phyloP scores from a whole-genome alignment of 2,888 invertebrate genomes.

The Electrophaes corylata region DNA sequence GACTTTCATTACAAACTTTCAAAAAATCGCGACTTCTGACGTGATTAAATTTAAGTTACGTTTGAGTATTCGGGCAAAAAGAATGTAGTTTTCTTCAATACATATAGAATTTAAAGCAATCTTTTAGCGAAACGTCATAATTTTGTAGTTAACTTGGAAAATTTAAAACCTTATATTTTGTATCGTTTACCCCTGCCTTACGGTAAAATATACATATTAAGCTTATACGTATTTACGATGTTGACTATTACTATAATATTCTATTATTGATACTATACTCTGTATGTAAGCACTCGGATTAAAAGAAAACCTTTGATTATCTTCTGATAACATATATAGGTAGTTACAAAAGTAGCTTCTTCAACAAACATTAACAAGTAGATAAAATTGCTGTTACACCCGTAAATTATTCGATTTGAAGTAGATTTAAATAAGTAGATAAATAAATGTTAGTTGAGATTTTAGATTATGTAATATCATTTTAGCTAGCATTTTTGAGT shows the following conservation, averaged over 20 bases:
- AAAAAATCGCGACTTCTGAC: too few species aligned
- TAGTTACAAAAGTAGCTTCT: conserved; percentile 27
- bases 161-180: conserved; percentile 70
- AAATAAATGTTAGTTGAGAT: conserved; percentile 70
- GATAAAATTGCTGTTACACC: conserved; percentile 48
- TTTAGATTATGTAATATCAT: conserved; percentile 35
- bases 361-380: conserved; percentile 26
- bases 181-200: conserved; percentile 75
- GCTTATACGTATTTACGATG: conserved; percentile 82
- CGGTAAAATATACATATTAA: conserved; percentile 65
- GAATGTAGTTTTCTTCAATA: conserved; percentile 49
- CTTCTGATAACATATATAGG: conserved; percentile 11
- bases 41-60: too few species aligned
- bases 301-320: conserved; percentile 21
- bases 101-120: conserved; percentile 51
- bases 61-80: too few species aligned
- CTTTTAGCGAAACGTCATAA: conserved; percentile 52
- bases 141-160: conserved; percentile 54
- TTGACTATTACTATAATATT: conserved; percentile 78
- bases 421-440: conserved; percentile 63
- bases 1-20: too few species aligned
- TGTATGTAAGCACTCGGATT: conserved; percentile 52
- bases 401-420: conserved; percentile 68
- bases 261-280: conserved; percentile 42
- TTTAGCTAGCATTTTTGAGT: conserved; percentile 21